Evolutionary conservation across 1,140 invertebrate species (phyloP), one percentile per base, ranked within the genome.

Genomic region (Formica selysi): DNA sequence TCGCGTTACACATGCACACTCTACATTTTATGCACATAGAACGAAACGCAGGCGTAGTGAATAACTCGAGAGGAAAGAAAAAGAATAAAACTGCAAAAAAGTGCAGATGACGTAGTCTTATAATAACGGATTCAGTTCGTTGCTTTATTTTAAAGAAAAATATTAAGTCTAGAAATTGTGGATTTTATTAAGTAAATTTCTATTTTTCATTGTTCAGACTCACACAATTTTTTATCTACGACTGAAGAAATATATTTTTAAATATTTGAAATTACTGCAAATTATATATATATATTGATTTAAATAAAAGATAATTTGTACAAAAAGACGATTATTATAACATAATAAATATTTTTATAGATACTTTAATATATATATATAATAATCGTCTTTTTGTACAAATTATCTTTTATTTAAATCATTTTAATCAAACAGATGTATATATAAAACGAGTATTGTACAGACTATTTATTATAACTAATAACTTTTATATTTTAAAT

Each of bases 11-110:
- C n/a, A 11, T 38, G 29, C 29, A 68, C 29, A 38, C 54, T 79
- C 13, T 68, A 68, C n/a, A 32, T 29, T 79, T 68, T 54, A 68
- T 68, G 70, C 41, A 83, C 36, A 57, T 70, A 73, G 59, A 73
- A 81, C 16, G 32, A 76, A 83, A 68, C 32, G 32, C 38, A 36
- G 13, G 1, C 44, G 22, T 61, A 64, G 26, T 26, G 59, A 19
- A 16, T 41, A 36, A 6, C 26, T 61, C 19, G 54, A 26, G 10
- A 71, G 13, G 44, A 16, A 36, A 1, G 19, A n/a, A 19, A 22
- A 65, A 38, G 29, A 70, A 57, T 54, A 48, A 67, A 26, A 54
- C 10, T 67, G 22, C 48, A 26, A 51, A 80, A 29, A 57, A 80
- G 2, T 51, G 41, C 10, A 2, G 22, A 19, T 13, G 4, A n/a